These are phyloP conservation scores for Babylonia areolata DNA, from an alignment of 1,140 invertebrate species.

Conservation along the genomic window DNA sequence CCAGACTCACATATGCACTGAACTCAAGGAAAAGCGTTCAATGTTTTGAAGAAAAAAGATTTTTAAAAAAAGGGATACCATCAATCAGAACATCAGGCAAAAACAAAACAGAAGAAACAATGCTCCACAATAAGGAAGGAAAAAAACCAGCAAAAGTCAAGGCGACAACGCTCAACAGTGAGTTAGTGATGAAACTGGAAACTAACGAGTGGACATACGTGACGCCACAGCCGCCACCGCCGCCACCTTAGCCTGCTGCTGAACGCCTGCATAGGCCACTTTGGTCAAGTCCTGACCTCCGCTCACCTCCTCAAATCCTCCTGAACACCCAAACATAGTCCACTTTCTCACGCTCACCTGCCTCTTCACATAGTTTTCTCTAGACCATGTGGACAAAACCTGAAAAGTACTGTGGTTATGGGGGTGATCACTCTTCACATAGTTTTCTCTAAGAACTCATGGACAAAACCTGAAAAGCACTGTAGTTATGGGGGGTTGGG, in stretches of 20 bases:
- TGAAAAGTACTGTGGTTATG: too few species aligned
- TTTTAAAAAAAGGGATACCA: background rate
- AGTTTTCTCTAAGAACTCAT: too few species aligned
- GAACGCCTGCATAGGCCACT: constrained; percentile 77
- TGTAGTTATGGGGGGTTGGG: too few species aligned
- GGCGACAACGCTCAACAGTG: constrained; percentile 7
- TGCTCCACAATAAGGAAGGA: constrained; percentile 5
- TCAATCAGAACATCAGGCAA: background rate
- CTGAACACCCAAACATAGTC: constrained; percentile 46
- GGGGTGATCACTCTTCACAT: too few species aligned
- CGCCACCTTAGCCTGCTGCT: constrained; percentile 77
- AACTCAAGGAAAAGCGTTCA: constrained; percentile 10
- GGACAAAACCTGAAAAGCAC: too few species aligned
- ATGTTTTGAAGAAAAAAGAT: background rate
- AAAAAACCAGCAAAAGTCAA: background rate
- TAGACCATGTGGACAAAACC: too few species aligned
- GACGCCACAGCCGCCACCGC: constrained; percentile 62
- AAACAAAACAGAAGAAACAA: constrained; percentile 7
- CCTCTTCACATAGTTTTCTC: too few species aligned
- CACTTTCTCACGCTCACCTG: background rate
- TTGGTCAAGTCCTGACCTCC: constrained; percentile 81
- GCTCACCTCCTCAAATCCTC: constrained; percentile 82
- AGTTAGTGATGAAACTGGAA: constrained; percentile 40
- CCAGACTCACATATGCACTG: background rate
- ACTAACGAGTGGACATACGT: constrained; percentile 55